Conservation (phyloP, 1,140 invertebrate species). For the Oryctes rhinoceros region DNA sequence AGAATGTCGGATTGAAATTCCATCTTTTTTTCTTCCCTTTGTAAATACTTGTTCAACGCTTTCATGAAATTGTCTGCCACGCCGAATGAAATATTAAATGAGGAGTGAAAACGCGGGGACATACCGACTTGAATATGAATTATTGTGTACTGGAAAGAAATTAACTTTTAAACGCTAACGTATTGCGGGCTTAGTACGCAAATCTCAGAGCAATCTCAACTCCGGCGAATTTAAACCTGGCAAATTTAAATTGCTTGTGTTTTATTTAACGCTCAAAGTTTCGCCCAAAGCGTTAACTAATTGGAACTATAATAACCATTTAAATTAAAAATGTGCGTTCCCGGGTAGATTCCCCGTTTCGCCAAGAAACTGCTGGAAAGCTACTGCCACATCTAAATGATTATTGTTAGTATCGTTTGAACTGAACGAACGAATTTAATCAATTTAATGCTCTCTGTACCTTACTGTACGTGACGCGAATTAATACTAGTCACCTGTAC, state of each 20-base stretch:
- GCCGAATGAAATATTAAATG: conserved; percentile 15
- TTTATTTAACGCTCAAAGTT: not conserved
- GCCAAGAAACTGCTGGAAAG: not conserved
- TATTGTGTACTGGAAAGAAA: conserved; percentile 27
- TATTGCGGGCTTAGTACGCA: not conserved
- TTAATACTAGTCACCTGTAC: no score
- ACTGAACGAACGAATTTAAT: not conserved
- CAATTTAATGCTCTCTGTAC: no score
- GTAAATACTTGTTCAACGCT: conserved; percentile 8
- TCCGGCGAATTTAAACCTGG: not conserved
- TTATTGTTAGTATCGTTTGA: not conserved
- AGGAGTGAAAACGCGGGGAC: not conserved
- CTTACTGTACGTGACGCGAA: no score
- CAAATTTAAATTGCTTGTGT: conserved; percentile 13
- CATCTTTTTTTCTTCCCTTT: conserved; percentile 6
- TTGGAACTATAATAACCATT: not conserved
- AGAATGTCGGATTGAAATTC: conserved; percentile 6
- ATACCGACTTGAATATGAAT: conserved; percentile 26
- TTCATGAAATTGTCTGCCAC: conserved; percentile 14
- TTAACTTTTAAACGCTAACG: conserved; percentile 21
- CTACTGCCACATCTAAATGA: not conserved
- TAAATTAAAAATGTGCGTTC: not conserved
- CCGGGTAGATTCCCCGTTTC: not conserved
- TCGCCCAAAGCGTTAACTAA: not conserved
- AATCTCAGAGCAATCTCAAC: conserved; percentile 26